Base-by-base conservation (phyloP, 2,888 invertebrate genomes). In the Mesoligia furuncula region DNA sequence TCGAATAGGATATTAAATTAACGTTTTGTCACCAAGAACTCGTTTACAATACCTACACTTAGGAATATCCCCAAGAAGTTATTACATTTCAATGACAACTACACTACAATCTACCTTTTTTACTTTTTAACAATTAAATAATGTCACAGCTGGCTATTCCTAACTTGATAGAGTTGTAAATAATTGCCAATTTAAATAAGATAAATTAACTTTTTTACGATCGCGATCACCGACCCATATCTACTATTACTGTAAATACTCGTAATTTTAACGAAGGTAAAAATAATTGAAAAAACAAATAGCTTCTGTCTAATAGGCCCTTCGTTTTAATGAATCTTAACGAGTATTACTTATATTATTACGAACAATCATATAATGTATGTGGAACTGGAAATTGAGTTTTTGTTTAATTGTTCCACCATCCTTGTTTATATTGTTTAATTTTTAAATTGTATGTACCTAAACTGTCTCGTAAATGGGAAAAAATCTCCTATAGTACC, bases 231-330 rank as follows among this genome's bases (percentile, higher is more conserved):
- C 54, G 45, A 81, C 59, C 71, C 57, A 73, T 77, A 70, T 45
- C 64, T 57, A 13, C 31, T 59, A 48, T 45, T 73, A 68, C 45
- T 66, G 48, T 84, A 69, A 75, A 81, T 76, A 72, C 62, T 71
- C 45, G 54, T 81, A 75, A 72, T 82, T 59, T 62, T 68, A 74
- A 84, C 67, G 59, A 39, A 51, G 20, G 11, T 84, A 65, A 83
- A 82, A 79, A 79, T 81, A 81, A 84, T 74, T 82, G 84, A 84
- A 84, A 84, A 79, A 51, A 36, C 65, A 84, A 62, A 73, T 84
- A 79, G 27, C 61, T 27, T 48, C 54, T 51, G 27, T 67, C 61
- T 70, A 79, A 54, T 70, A 42, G n/a, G 17, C 1, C 39, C 7
- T 48, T 42, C 51, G 15, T 51, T 78, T 36, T 39, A 77, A 75